Percentiles rank a stretch among this genome's conserved stretches.
These are phyloP conservation scores for Plebejus melissa DNA, from an alignment of 2,888 invertebrate genomes.

Conservation along the genomic window DNA sequence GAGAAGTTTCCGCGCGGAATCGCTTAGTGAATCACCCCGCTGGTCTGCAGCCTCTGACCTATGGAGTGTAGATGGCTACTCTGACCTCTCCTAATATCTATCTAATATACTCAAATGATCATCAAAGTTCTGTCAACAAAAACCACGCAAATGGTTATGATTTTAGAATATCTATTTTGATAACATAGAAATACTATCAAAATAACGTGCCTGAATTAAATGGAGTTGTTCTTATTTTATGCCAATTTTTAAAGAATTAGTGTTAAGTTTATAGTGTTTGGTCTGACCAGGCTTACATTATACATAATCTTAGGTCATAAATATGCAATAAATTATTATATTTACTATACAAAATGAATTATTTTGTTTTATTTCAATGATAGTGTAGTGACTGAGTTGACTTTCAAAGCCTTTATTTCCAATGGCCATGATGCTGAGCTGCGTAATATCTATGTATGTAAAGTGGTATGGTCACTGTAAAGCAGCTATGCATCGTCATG, in stretches of 20 bases:
- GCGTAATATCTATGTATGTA: too few species aligned
- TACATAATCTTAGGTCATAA: constrained; percentile 36
- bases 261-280: constrained; percentile 37
- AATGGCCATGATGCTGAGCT: too few species aligned
- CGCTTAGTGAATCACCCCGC: too few species aligned
- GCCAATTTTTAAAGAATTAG: constrained; percentile 42
- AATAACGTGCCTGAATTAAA: constrained; percentile 44
- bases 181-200: constrained; percentile 36
- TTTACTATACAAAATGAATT: constrained; percentile 35
- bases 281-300: constrained; percentile 33
- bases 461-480: too few species aligned
- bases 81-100: too few species aligned
- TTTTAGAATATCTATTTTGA: constrained; percentile 34
- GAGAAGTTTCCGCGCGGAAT: too few species aligned
- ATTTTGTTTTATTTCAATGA: constrained; percentile 26
- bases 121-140: constrained; percentile 32
- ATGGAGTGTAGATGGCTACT: too few species aligned
- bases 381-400: too few species aligned
- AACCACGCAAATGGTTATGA: constrained; percentile 34
- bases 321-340: constrained; percentile 42
- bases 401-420: too few species aligned
- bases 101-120: not conserved
- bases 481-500: too few species aligned
- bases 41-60: too few species aligned
- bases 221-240: constrained; percentile 45